Conservation (phyloP, 2,797 vertebrate genomes). For the Carduelis carduelis region DNA sequence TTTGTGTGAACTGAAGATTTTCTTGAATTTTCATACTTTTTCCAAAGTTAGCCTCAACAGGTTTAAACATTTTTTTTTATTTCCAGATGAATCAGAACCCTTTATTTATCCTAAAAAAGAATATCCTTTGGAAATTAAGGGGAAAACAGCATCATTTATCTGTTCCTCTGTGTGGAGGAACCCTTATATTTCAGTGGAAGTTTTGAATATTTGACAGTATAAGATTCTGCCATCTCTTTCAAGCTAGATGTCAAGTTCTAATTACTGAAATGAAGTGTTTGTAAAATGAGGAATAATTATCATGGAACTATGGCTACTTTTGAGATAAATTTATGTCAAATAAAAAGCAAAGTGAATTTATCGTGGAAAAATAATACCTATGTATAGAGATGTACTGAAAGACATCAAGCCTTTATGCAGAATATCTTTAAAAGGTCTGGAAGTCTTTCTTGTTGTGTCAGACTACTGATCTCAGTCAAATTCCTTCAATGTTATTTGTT, state of each 20-base stretch:
- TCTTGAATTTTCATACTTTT: not conserved
- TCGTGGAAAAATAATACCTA: not conserved
- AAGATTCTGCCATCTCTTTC: not conserved
- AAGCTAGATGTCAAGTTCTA: conserved; percentile 10
- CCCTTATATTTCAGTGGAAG: not conserved
- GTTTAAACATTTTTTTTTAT: not conserved
- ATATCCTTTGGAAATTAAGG: not conserved
- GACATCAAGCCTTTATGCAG: not conserved
- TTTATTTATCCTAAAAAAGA: not conserved
- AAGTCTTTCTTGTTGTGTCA: not conserved
- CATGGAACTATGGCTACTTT: not conserved
- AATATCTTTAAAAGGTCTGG: not conserved
- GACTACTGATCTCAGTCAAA: not conserved
- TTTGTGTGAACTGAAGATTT: not conserved
- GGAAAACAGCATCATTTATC: not conserved
- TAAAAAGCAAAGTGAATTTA: not conserved
- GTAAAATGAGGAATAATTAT: conserved; percentile 10
- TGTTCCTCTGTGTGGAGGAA: not conserved
- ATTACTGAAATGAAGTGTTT: not conserved
- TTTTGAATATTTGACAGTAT: not conserved
- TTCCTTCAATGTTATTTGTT: not conserved
- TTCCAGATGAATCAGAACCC: not conserved
- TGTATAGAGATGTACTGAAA: not conserved
- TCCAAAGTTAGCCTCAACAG: not conserved
- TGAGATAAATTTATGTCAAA: not conserved